A percentile compares a stretch with the other conserved stretches of the same genome.
Conservation (phyloP, 2,113 vertebrate species). For the Siniperca knerii region DNA sequence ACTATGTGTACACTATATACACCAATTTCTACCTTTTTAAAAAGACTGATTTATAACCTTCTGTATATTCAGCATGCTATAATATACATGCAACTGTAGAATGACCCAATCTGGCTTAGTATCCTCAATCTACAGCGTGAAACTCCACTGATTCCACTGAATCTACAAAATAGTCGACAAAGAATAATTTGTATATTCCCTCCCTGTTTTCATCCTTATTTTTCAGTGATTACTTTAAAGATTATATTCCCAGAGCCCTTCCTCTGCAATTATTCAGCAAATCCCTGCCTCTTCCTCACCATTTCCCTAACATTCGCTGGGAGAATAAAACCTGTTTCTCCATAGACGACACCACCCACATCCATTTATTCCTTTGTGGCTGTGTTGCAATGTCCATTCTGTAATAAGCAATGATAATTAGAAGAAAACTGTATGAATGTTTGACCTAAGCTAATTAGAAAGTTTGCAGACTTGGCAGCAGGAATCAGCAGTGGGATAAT, state of each 20-base stretch:
- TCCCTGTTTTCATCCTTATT: constrained; percentile 22
- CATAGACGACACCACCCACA: constrained; percentile 48
- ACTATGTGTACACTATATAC: constrained; percentile 8
- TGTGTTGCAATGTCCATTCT: constrained; percentile 73
- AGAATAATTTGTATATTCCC: constrained; percentile 43
- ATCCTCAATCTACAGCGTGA: constrained; percentile 14
- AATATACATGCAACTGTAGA: constrained; percentile 21
- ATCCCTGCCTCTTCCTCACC: constrained; percentile 33
- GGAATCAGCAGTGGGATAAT: constrained; percentile 84
- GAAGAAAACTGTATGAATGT: constrained; percentile 82
- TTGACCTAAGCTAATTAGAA: constrained; percentile 88
- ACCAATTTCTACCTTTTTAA: constrained; percentile 32
- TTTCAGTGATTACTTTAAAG: constrained; percentile 53
- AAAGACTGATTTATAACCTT: constrained; percentile 26
- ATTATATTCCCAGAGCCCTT: constrained; percentile 48
- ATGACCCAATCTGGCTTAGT: constrained; percentile 47
- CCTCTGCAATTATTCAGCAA: constrained; percentile 50
- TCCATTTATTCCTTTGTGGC: constrained; percentile 66
- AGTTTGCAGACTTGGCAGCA: constrained; percentile 85
- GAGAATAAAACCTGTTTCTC: constrained; percentile 44
- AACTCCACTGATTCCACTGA: constrained; percentile 19
- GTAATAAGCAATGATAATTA: constrained; percentile 84
- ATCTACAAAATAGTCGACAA: constrained; percentile 31
- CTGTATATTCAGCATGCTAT: constrained; percentile 21
- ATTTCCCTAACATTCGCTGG: constrained; percentile 23